These are phyloP conservation scores for Allobates femoralis DNA, from an alignment of 2,797 vertebrate species.

Conservation along the genomic window DNA sequence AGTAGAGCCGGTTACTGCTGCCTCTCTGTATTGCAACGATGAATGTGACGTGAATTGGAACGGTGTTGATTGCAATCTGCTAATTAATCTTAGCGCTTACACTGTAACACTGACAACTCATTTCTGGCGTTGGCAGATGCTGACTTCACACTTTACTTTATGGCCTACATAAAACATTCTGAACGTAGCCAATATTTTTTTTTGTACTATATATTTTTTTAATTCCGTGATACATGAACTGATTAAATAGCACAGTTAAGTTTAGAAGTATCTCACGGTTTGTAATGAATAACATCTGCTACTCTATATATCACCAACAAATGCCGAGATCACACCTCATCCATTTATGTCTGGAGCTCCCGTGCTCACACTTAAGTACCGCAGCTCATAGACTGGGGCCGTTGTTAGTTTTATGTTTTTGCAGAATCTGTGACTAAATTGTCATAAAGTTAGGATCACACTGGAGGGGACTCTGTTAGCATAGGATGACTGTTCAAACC, in stretches of 20 bases:
- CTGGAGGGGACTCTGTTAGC: too few relatives aligned
- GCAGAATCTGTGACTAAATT: too few relatives aligned
- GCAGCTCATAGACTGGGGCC: too few relatives aligned
- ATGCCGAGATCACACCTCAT: too few relatives aligned
- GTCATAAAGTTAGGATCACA: too few relatives aligned
- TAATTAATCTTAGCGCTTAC: not conserved
- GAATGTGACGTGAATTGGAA: not conserved
- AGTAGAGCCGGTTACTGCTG: not conserved
- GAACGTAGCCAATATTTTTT: not conserved
- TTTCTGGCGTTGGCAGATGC: not conserved
- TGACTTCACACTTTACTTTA: constrained; percentile 24
- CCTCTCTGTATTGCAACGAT: not conserved
- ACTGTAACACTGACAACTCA: not conserved
- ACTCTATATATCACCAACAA: too few relatives aligned
- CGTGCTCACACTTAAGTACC: too few relatives aligned
- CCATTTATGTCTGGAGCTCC: too few relatives aligned
- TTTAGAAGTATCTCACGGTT: not conserved
- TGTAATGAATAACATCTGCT: too few relatives aligned
- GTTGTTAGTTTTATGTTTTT: too few relatives aligned
- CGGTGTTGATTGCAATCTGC: not conserved
- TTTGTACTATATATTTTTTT: not conserved
- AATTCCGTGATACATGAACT: not conserved
- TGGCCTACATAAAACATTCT: constrained; percentile 3
- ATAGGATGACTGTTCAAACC: too few relatives aligned
- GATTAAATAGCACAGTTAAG: not conserved